Conservation (phyloP, 2,113 vertebrate genomes). For the Elgaria multicarinata region DNA sequence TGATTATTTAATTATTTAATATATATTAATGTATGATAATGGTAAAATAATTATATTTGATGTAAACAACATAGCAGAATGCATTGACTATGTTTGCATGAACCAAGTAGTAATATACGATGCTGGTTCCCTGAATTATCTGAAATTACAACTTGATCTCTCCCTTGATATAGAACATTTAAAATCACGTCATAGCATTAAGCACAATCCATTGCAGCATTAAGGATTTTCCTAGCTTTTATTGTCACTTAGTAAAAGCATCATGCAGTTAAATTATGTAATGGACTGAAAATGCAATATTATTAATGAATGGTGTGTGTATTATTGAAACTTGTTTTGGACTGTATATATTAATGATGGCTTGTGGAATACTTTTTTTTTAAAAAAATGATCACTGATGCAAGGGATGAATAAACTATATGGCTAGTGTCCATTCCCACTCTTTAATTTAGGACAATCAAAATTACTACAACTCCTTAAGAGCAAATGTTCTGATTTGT, state of each 20-base stretch:
- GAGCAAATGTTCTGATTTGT: neutral
- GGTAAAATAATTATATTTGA: neutral
- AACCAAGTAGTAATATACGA: neutral
- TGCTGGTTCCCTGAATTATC: neutral
- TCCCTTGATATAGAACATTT: neutral
- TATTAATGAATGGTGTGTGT: neutral
- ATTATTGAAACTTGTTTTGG: neutral
- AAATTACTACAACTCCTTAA: neutral
- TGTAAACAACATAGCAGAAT: neutral
- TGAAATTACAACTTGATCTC: neutral
- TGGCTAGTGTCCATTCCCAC: neutral
- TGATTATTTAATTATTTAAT: neutral
- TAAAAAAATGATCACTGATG: neutral
- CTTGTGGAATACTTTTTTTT: neutral
- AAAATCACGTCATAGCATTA: neutral
- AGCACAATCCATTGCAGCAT: no score
- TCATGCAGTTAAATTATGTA: neutral
- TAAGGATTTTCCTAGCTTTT: neutral
- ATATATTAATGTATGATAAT: neutral
- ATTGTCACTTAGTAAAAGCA: neutral
- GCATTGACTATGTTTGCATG: neutral
- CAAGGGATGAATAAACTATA: neutral
- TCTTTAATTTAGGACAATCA: neutral
- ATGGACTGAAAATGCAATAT: neutral
- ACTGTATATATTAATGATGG: neutral